Evolutionary conservation across 2,113 vertebrate genomes (phyloP).

Genomic region (Dipodomys merriami): DNA sequence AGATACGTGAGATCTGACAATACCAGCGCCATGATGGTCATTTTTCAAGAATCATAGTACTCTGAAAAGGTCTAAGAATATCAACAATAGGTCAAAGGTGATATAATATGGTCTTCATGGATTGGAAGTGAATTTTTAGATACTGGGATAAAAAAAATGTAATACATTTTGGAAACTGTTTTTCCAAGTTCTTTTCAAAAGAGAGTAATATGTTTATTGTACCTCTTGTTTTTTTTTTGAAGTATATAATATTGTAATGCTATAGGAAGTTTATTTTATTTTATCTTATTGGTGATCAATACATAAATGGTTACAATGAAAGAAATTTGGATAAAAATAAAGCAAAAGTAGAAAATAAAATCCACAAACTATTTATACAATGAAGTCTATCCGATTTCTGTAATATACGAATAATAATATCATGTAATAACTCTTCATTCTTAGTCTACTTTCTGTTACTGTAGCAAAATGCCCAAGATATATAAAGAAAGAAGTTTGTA

Average conservation of each 20-base stretch:
- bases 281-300: background rate
- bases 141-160: background rate
- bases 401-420: background rate
- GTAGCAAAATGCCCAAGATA: background rate
- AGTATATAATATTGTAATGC: background rate
- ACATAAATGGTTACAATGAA: background rate
- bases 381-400: background rate
- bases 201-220: background rate
- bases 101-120: background rate
- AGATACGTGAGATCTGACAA: background rate
- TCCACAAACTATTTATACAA: background rate
- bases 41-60: background rate
- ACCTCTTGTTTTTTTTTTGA: background rate
- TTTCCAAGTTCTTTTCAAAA: slow-evolving; percentile 27
- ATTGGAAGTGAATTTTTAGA: background rate
- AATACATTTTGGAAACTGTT: background rate
- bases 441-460: background rate
- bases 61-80: background rate
- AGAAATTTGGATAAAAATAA: background rate
- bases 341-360: background rate
- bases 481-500: background rate
- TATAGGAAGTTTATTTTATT: background rate
- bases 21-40: background rate
- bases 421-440: background rate
- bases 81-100: background rate